Evolutionary conservation across 2,888 invertebrate species (phyloP), one percentile per base, ranked within the genome.

Genomic region (Rhingia rostrata): DNA sequence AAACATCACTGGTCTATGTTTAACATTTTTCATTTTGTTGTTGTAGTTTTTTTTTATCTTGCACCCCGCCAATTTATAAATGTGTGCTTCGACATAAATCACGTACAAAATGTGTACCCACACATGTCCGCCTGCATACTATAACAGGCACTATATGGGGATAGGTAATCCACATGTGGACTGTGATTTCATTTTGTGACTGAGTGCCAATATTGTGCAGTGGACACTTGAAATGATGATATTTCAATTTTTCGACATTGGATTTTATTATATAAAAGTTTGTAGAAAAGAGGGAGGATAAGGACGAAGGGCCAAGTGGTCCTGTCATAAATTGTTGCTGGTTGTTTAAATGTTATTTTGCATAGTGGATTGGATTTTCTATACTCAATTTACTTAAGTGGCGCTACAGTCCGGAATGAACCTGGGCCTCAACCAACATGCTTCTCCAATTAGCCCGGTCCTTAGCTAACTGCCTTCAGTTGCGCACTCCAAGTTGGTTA

Each of bases 91-190:
- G 58, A 74, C 63, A 84, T 79, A 84, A 84, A 84, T 84, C 74
- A 75, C 61, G 47, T 80, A 69, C 51, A 47, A 74, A 61, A 80
- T 22, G 22, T 22, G 2, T 33, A 51, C 6, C n/a, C 6, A n/a
- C 60, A 10, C 9, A 22, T 9, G 6, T 22, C 39, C 66, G 53
- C 81, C 81, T 41, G 56, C 39, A 49, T 43, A 54, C 45, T 47
- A n/a, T 22, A 49, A 49, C 41, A 54, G 43, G 56, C 66, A 69
- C 82, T 63, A 78, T n/a, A 37, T 49, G n/a, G 35, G 33, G 33
- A 79, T 64, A 74, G 67, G 79, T 83, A 79, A 79, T 74, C 83
- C 83, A 64, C 79, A 84, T 74, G 74, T 79, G 79, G 74, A 84
- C 74, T 74, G 79, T 64, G 69, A 74, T 79, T 74, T 51, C 63